phyloP scores from a whole-genome alignment of 2,888 invertebrate genomes.

The Dyspetes luteomarginatus region DNA sequence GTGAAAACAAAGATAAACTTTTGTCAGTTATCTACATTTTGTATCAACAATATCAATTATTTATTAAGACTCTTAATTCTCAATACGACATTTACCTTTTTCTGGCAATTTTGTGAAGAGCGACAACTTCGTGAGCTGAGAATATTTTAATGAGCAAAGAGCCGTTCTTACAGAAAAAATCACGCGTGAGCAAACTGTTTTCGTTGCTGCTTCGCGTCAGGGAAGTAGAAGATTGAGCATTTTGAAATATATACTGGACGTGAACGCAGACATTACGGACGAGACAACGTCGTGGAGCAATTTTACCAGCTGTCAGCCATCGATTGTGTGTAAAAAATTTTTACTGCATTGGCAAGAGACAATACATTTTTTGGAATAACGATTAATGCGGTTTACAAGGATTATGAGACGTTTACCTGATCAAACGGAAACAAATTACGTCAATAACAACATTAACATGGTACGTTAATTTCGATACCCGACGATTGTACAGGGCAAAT shows the following conservation, averaged over 20 bases:
- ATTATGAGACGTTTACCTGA: constrained; percentile 64
- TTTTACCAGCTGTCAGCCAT: constrained; percentile 79
- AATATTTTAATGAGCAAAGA: too few relatives aligned
- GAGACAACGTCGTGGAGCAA: constrained; percentile 69
- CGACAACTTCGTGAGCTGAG: too few relatives aligned
- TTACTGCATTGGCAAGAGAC: constrained; percentile 64
- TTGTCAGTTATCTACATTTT: not conserved
- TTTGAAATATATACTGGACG: constrained; percentile 65
- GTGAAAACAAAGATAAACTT: not conserved
- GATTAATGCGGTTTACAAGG: constrained; percentile 20
- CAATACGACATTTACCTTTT: not conserved
- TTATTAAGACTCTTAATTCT: not conserved
- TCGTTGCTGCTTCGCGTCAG: not conserved
- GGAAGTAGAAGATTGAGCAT: constrained; percentile 43
- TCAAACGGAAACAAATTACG: constrained; percentile 55
- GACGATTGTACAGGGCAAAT: not conserved
- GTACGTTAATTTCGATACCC: constrained; percentile 48
- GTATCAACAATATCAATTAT: not conserved
- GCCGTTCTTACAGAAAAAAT: too few relatives aligned
- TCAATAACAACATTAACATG: constrained; percentile 57
- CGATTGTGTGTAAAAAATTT: constrained; percentile 74
- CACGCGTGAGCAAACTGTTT: not conserved
- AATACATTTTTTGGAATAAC: constrained; percentile 52
- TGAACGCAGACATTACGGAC: constrained; percentile 49
- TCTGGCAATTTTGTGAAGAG: not conserved